Conservation (phyloP, 2,888 invertebrate genomes). For the Prosapia bicincta region DNA sequence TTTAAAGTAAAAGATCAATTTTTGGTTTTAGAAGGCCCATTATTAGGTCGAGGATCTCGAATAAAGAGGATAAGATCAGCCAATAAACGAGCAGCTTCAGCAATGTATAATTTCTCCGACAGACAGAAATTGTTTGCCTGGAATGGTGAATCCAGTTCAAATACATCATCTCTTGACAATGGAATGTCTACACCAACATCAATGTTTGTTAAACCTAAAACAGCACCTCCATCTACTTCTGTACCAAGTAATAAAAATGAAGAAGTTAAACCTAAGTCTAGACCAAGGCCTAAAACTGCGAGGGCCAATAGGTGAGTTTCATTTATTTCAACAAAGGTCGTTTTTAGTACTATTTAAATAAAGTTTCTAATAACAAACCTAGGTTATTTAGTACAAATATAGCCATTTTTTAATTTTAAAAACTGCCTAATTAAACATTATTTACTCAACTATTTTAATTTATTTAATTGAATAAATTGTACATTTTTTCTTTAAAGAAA, state of each 20-base stretch:
- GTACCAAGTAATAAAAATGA: slow-evolving; percentile 19
- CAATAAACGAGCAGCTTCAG: slow-evolving; percentile 31
- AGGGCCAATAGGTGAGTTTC: slow-evolving; percentile 44
- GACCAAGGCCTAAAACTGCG: slow-evolving; percentile 40
- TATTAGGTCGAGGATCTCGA: slow-evolving; percentile 47
- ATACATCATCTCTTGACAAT: slow-evolving; percentile 36
- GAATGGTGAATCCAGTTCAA: slow-evolving; percentile 35
- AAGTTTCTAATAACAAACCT: no score
- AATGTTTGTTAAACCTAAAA: slow-evolving; percentile 12
- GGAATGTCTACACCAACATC: slow-evolving; percentile 27
- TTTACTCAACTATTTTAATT: no score
- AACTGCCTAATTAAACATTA: no score
- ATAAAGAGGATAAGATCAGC: slow-evolving; percentile 48
- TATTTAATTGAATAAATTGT: no score
- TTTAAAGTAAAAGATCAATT: background rate
- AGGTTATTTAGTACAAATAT: no score
- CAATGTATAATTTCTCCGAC: slow-evolving; percentile 24
- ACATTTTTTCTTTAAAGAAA: no score
- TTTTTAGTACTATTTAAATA: no score
- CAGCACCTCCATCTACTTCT: slow-evolving; percentile 31
- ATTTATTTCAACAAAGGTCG: no score
- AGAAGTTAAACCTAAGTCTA: slow-evolving; percentile 25
- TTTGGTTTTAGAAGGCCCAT: slow-evolving; percentile 42
- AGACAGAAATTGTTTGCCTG: slow-evolving; percentile 31
- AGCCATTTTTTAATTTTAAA: no score